A percentile compares a stretch with the other conserved stretches of the same genome.
Conservation (phyloP, 2,888 invertebrate species). For the Orthonychiurus folsomi region DNA sequence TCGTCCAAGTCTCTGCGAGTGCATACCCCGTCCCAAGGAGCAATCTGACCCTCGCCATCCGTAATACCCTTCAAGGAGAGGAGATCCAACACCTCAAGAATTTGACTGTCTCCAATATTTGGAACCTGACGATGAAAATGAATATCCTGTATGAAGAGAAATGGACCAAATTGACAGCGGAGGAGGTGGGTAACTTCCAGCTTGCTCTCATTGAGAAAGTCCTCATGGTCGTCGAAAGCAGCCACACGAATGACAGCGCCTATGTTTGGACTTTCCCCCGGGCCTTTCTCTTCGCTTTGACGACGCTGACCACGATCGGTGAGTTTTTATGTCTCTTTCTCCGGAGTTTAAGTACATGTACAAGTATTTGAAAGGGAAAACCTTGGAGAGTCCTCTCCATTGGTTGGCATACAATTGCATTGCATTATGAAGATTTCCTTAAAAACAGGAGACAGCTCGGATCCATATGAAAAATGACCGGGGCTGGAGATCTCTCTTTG, state of each 20-base stretch:
- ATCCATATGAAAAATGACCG: not conserved
- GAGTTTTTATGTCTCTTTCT: slow-evolving; percentile 12
- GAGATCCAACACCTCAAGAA: slow-evolving; percentile 35
- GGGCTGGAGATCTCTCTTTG: not conserved
- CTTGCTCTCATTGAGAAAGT: slow-evolving; percentile 33
- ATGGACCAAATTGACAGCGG: slow-evolving; percentile 39
- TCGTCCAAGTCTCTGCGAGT: slow-evolving; percentile 34
- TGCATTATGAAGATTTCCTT: not conserved
- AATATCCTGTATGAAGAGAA: slow-evolving; percentile 40
- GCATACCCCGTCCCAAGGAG: slow-evolving; percentile 31
- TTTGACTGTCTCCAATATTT: slow-evolving; percentile 38
- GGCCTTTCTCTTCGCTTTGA: slow-evolving; percentile 38
- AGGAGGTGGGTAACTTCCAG: slow-evolving; percentile 38
- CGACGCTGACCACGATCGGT: slow-evolving; percentile 39
- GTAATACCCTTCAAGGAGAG: slow-evolving; percentile 32
- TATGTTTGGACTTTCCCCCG: slow-evolving; percentile 38
- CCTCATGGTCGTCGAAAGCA: slow-evolving; percentile 35
- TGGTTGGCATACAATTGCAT: not conserved
- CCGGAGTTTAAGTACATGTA: not conserved
- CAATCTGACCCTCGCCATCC: slow-evolving; percentile 32
- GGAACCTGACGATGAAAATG: slow-evolving; percentile 39
- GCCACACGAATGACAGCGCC: slow-evolving; percentile 29
- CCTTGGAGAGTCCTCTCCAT: too few species aligned
- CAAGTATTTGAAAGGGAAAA: too few species aligned
- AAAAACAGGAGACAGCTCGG: not conserved